A percentile compares a stretch with the other conserved stretches of the same genome.
These are phyloP conservation scores for Yponomeuta evonymella DNA, from an alignment of 2,888 invertebrate species.

Conservation along the genomic window DNA sequence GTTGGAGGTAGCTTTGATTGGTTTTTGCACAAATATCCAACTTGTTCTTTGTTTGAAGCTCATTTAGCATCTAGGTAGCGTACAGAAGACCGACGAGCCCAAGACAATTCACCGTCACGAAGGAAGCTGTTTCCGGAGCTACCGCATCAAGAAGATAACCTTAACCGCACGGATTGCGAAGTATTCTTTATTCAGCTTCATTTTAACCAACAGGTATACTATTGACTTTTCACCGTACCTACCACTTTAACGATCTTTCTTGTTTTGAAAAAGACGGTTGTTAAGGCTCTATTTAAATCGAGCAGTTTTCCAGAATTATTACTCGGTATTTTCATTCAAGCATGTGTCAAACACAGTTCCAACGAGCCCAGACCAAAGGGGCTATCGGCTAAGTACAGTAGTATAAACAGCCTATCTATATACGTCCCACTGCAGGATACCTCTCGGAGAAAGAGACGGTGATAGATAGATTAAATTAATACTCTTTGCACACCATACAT, in stretches of 20 bases:
- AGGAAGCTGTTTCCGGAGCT: background rate
- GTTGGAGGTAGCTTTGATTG: no score
- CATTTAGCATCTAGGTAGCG: background rate
- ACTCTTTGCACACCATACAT: no score
- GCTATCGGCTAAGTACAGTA: no score
- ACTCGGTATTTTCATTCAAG: background rate
- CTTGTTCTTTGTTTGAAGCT: background rate
- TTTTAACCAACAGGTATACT: constrained; percentile 1
- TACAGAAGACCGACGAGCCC: background rate
- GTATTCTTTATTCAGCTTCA: background rate
- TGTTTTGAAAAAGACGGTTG: background rate
- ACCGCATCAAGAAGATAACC: background rate
- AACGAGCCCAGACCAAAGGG: no score
- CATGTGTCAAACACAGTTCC: no score
- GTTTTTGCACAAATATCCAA: no score
- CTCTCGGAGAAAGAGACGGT: no score
- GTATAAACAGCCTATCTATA: no score
- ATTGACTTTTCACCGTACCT: background rate
- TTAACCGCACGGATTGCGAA: background rate
- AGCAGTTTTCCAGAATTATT: background rate
- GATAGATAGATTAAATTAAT: no score
- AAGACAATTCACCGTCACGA: background rate
- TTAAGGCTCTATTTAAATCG: background rate
- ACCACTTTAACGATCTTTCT: background rate
- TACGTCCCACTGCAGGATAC: no score